Evolutionary conservation across 2,888 invertebrate genomes (phyloP).

Genomic region (Acanthococcus lagerstroemiae): DNA sequence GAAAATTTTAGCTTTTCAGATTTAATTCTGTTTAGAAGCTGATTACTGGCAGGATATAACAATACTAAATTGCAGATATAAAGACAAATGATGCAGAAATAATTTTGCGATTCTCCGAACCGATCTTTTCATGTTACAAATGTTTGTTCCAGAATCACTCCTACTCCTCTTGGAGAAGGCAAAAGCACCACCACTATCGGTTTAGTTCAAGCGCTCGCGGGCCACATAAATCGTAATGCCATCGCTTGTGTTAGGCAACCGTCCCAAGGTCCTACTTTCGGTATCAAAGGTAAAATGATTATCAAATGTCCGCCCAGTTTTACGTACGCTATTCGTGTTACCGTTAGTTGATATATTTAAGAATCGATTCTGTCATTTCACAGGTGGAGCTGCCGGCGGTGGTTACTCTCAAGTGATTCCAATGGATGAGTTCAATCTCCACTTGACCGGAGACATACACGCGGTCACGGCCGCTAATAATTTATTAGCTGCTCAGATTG

Average conservation of each 20-base stretch:
- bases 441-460: slow-evolving; percentile 96
- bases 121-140: too few species aligned
- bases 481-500: slow-evolving; percentile 92
- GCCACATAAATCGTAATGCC: slow-evolving; percentile 71
- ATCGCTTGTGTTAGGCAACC: slow-evolving; percentile 94
- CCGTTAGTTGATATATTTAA: too few species aligned
- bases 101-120: background rate
- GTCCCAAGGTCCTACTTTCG: slow-evolving; percentile 97
- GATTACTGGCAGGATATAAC: too few species aligned
- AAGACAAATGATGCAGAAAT: background rate
- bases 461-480: slow-evolving; percentile 98
- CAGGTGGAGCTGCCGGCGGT: slow-evolving; percentile 93
- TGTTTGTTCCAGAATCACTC: slow-evolving; percentile 65
- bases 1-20: too few species aligned
- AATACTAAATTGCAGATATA: background rate
- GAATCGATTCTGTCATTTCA: too few species aligned
- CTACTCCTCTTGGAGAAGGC: slow-evolving; percentile 97
- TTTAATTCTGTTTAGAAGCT: too few species aligned
- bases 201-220: slow-evolving; percentile 80
- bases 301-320: too few species aligned
- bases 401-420: slow-evolving; percentile 96
- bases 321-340: too few species aligned
- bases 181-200: slow-evolving; percentile 95
- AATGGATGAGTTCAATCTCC: slow-evolving; percentile 99
- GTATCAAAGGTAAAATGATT: slow-evolving; percentile 87